Percentiles rank a stretch among this genome's conserved stretches.
phyloP scores from a whole-genome alignment of 2,888 invertebrate species.

The Andrena bucephala region DNA sequence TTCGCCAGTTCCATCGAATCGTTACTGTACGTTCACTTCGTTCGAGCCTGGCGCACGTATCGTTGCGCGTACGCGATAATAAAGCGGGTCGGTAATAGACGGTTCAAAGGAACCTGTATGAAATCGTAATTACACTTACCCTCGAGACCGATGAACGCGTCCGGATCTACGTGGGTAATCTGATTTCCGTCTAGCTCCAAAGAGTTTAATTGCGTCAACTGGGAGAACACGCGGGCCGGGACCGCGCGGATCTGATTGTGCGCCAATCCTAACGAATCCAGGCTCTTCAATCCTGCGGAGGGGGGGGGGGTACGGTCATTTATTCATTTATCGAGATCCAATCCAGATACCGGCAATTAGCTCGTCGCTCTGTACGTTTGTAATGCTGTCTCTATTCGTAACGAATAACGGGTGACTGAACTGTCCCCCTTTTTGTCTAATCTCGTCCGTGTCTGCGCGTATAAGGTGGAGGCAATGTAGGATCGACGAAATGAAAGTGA shows the following conservation, averaged over 20 bases:
- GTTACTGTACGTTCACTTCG: no score
- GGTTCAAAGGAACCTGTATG: conserved; percentile 12
- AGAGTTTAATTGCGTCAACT: conserved; percentile 92
- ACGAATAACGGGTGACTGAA: background rate
- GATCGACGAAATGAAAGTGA: no score
- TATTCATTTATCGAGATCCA: background rate
- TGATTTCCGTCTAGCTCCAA: conserved; percentile 95
- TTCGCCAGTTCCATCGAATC: no score
- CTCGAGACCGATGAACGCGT: conserved; percentile 95
- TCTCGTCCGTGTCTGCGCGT: no score
- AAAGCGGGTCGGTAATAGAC: background rate
- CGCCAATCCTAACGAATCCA: conserved; percentile 94
- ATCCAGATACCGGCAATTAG: background rate
- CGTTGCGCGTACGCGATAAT: background rate
- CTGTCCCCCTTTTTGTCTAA: background rate
- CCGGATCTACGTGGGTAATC: conserved; percentile 92
- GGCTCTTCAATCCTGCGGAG: conserved; percentile 89
- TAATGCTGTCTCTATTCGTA: background rate
- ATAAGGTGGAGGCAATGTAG: no score
- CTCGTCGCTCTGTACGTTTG: background rate
- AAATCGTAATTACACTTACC: conserved; percentile 86
- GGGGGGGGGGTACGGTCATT: conserved; percentile 38
- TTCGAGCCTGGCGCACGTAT: no score
- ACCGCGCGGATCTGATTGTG: conserved; percentile 93
- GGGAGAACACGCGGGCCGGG: conserved; percentile 93